These are phyloP conservation scores for Cabera pusaria DNA, from an alignment of 2,888 invertebrate species.

Conservation along the genomic window DNA sequence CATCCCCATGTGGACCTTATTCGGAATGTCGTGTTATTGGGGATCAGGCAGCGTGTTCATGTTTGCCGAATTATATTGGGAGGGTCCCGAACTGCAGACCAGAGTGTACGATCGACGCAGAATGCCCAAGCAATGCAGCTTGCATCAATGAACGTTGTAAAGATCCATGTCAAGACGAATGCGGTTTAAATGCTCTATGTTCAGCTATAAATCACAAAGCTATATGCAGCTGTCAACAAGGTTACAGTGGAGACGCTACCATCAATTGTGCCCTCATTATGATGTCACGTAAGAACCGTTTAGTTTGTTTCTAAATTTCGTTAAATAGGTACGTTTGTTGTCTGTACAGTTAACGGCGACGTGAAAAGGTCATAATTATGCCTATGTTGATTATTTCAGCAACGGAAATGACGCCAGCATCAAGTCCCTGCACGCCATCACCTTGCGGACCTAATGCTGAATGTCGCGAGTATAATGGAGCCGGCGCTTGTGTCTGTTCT, in stretches of 20 bases:
- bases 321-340: too few species aligned
- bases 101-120: slow-evolving; percentile 90
- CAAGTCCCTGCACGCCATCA: slow-evolving; percentile 91
- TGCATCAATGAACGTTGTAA: slow-evolving; percentile 92
- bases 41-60: slow-evolving; percentile 93
- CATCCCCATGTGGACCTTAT: slow-evolving; percentile 93
- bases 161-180: slow-evolving; percentile 91
- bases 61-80: slow-evolving; percentile 90
- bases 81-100: slow-evolving; percentile 94
- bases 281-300: slow-evolving; percentile 59
- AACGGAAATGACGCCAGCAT: slow-evolving; percentile 84
- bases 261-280: slow-evolving; percentile 85
- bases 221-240: slow-evolving; percentile 91
- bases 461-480: slow-evolving; percentile 91
- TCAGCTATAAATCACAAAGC: slow-evolving; percentile 93
- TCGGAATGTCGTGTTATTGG: slow-evolving; percentile 92
- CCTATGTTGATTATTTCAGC: slow-evolving; percentile 51
- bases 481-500: slow-evolving; percentile 93
- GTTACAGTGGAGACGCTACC: slow-evolving; percentile 91
- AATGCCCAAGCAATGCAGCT: slow-evolving; percentile 91
- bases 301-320: too few species aligned
- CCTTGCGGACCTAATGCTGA: slow-evolving; percentile 94
- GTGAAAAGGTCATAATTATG: too few species aligned
- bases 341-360: too few species aligned
- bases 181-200: slow-evolving; percentile 91